Conservation (phyloP, 2,113 vertebrate species). For the Spizaetus ornatus region DNA sequence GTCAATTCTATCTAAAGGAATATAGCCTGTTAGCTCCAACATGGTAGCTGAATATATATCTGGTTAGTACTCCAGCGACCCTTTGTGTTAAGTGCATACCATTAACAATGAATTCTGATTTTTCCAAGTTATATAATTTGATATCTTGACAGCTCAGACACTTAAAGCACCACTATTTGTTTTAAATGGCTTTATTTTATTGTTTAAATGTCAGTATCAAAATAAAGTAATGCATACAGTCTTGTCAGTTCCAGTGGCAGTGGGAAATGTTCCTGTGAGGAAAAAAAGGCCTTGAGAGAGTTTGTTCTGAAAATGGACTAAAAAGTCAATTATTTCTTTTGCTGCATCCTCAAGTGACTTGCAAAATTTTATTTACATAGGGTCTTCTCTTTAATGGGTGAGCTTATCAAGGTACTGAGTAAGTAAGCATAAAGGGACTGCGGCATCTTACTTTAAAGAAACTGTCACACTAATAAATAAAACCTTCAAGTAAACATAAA, state of each 20-base stretch:
- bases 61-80: constrained; percentile 70
- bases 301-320: constrained; percentile 74
- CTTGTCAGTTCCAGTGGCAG: constrained; percentile 66
- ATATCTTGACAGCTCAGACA: constrained; percentile 79
- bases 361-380: constrained; percentile 68
- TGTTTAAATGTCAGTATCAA: constrained; percentile 83
- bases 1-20: constrained; percentile 77
- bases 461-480: neutral
- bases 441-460: constrained; percentile 23
- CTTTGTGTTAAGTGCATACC: constrained; percentile 80
- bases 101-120: constrained; percentile 83
- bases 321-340: constrained; percentile 69
- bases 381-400: constrained; percentile 63
- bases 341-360: constrained; percentile 70
- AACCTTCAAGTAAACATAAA: neutral
- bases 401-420: constrained; percentile 47
- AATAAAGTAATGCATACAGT: constrained; percentile 74
- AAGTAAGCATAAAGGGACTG: constrained; percentile 43
- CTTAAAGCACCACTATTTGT: constrained; percentile 80
- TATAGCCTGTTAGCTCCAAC: constrained; percentile 70
- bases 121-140: constrained; percentile 80
- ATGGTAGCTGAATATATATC: constrained; percentile 68
- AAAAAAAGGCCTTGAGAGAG: constrained; percentile 61
- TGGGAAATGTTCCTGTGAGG: constrained; percentile 32
- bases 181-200: constrained; percentile 84